phyloP scores from a whole-genome alignment of 2,888 invertebrate species.

The Polymixis lichenea region DNA sequence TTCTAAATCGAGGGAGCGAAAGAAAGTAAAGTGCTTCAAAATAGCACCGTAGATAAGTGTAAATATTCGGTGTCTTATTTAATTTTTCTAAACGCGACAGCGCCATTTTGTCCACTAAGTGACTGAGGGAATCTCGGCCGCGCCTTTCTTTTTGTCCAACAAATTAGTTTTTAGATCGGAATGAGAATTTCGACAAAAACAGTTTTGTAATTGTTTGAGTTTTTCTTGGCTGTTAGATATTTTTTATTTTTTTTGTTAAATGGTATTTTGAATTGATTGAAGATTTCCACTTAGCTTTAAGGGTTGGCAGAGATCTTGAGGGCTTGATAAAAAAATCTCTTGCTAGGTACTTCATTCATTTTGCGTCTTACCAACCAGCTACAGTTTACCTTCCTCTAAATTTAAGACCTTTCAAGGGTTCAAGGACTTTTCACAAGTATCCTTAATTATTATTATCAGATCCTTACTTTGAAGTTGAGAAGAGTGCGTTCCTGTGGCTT shows the following conservation, averaged over 20 bases:
- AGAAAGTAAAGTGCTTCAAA: conserved; percentile 82
- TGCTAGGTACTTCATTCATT: neutral
- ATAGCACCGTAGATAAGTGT: conserved; percentile 78
- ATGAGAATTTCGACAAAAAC: conserved; percentile 31
- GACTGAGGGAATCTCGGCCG: conserved; percentile 47
- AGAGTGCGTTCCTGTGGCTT: neutral
- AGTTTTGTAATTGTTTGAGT: conserved; percentile 16
- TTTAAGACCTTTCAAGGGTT: neutral
- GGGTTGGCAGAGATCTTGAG: neutral
- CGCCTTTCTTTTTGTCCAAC: conserved; percentile 41
- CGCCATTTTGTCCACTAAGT: conserved; percentile 63
- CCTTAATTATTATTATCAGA: neutral
- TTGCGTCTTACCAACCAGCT: neutral
- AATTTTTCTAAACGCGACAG: conserved; percentile 75
- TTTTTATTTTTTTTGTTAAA: conserved; percentile 12
- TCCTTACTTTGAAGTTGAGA: neutral
- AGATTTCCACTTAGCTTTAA: conserved; percentile 12
- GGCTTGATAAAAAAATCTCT: conserved; percentile 4
- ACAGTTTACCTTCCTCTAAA: neutral
- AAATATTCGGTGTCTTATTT: conserved; percentile 82
- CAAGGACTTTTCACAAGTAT: neutral
- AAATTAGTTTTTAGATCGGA: conserved; percentile 57
- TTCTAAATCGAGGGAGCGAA: conserved; percentile 69
- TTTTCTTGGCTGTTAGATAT: conserved; percentile 1
- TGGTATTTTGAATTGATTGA: conserved; percentile 25